Evolutionary conservation across 2,888 invertebrate genomes (phyloP).

Genomic region (Pammene fasciana): DNA sequence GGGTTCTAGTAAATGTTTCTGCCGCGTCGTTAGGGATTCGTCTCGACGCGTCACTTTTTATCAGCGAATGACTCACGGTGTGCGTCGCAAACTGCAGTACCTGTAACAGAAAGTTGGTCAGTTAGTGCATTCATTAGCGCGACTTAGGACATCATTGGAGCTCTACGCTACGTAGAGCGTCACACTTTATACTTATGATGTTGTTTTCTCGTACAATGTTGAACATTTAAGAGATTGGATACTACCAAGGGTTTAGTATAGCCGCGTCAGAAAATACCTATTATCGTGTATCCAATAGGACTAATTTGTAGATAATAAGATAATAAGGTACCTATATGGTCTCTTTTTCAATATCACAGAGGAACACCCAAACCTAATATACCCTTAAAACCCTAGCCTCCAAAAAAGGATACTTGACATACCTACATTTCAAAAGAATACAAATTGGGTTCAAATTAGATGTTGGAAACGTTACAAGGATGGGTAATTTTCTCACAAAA

Average conservation of each 20-base stretch:
- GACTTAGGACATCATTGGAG: constrained; percentile 37
- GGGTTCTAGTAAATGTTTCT: constrained; percentile 17
- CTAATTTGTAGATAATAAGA: too few species aligned
- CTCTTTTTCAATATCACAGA: too few species aligned
- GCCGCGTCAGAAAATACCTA: too few species aligned
- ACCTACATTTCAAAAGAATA: background rate
- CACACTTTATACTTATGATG: background rate
- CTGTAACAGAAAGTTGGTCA: constrained; percentile 70
- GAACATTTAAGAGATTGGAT: too few species aligned
- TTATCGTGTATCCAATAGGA: too few species aligned
- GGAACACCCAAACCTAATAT: too few species aligned
- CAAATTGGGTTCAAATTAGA: background rate
- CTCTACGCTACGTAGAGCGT: background rate
- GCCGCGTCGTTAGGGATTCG: constrained; percentile 48
- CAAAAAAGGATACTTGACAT: background rate
- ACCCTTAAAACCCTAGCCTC: background rate
- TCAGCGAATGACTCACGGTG: constrained; percentile 74
- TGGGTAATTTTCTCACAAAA: background rate
- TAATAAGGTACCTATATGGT: too few species aligned
- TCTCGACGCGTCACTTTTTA: constrained; percentile 63
- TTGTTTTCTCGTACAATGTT: too few species aligned
- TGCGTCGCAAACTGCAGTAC: constrained; percentile 75
- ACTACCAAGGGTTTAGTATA: too few species aligned
- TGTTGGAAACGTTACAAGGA: background rate
- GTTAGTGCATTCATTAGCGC: constrained; percentile 52